Conservation (phyloP, 2,888 invertebrate genomes). For the Pristionchus entomophagus region DNA sequence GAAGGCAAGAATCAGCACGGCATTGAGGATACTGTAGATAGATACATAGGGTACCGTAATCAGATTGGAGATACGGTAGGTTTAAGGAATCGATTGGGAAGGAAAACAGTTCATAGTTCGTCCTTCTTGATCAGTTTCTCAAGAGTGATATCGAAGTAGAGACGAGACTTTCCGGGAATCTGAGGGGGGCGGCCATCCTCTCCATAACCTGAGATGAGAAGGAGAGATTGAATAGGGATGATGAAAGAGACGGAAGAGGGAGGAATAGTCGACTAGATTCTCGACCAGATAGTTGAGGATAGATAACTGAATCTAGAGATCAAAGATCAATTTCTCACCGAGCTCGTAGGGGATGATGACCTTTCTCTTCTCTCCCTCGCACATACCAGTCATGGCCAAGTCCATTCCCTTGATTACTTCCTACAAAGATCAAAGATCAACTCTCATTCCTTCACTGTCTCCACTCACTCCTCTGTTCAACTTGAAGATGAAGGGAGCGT, state of each 20-base stretch:
- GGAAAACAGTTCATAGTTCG: conserved; percentile 62
- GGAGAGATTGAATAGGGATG: neutral
- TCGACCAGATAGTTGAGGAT: no score
- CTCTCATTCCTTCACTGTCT: neutral
- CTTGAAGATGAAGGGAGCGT: conserved; percentile 74
- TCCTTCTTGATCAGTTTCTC: conserved; percentile 74
- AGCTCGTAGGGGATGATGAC: conserved; percentile 72
- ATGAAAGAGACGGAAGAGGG: no score
- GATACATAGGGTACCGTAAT: conserved; percentile 10
- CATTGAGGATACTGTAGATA: neutral
- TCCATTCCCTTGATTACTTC: conserved; percentile 75
- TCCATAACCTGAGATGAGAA: conserved; percentile 66
- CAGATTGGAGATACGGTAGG: conserved; percentile 21
- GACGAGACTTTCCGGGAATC: conserved; percentile 73
- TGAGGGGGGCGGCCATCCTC: conserved; percentile 71
- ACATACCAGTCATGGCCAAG: conserved; percentile 74
- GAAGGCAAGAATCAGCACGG: conserved; percentile 32
- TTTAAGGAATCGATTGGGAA: neutral
- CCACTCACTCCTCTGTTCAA: conserved; percentile 58
- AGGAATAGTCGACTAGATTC: no score
- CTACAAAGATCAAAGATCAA: conserved; percentile 49
- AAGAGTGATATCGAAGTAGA: conserved; percentile 75
- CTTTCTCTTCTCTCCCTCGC: conserved; percentile 74
- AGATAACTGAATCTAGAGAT: no score
- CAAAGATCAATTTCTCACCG: conserved; percentile 50